Evolutionary conservation across 2,797 vertebrate species (phyloP), one percentile per base, ranked within the genome.

Genomic region (Ambastaia sidthimunki): DNA sequence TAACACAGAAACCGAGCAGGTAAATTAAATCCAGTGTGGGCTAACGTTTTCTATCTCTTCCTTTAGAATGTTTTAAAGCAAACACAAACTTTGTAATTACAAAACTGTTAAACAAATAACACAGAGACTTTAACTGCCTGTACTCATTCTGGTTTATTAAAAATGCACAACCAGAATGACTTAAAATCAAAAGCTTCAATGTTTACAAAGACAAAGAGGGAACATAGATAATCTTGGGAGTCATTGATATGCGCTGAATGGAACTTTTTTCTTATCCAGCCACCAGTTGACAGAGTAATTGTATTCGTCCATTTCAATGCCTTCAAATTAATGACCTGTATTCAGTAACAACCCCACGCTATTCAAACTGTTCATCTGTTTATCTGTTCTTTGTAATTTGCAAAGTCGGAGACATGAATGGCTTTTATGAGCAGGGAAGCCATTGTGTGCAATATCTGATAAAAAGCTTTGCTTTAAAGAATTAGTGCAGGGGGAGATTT

Each of bases 291-390:
- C 11, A 67, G 44, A 18, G 12, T 37, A 37, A 78, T 63, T 63
- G 47, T 41, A 34, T 71, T 37, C 6, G 11, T 74, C 25, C 28
- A 50, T 59, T 74, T 59, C 41, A 67, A 41, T 74, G 71, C 48
- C 50, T 79, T 79, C 25, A 48, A 65, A 78, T 78, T 0, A 52
- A 74, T 69, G 4, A 57, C 67, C 72, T 75, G 71, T 71, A 72
- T 74, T 71, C 57, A 44, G 66, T 60, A 67, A 37, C 10, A 59
- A 63, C 57, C 23, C 23, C 4, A 25, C 12, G 12, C 23, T 25
- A 69, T 83, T 75, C 18, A 67, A 23, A 44, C 28, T n/a, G 19
- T 41, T 69, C 47, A 83, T 79, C 59, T 68, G 71, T 41, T 57
- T 41, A 54, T 68, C 62, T n/a, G 34, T 44, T 75, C 23, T 52